A percentile compares a stretch with the other conserved stretches of the same genome.
Conservation (phyloP, 2,797 vertebrate species). For the Spheniscus humboldti region DNA sequence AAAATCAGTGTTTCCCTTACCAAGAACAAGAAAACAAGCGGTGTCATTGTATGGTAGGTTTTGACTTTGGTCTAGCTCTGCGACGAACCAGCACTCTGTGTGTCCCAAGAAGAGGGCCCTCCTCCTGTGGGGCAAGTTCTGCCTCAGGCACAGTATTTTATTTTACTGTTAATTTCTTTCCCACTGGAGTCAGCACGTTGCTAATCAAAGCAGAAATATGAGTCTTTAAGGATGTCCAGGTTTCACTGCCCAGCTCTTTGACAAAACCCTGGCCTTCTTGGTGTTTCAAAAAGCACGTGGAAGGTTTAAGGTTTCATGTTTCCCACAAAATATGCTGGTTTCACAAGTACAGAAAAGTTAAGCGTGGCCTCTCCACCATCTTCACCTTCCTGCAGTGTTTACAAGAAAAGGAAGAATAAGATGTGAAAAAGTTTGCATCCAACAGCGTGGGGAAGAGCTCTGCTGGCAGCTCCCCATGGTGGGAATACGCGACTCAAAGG, state of each 20-base stretch:
- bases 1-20: neutral
- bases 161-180: neutral
- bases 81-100: neutral
- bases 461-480: neutral
- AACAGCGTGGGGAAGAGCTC: neutral
- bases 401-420: neutral
- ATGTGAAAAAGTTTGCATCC: neutral
- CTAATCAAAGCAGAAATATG: neutral
- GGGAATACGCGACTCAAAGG: neutral
- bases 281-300: neutral
- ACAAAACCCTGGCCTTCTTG: neutral
- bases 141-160: neutral
- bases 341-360: neutral
- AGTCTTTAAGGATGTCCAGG: neutral
- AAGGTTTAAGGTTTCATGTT: neutral
- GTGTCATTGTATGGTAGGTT: neutral
- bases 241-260: neutral
- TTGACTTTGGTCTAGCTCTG: neutral
- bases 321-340: neutral
- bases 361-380: fast-evolving
- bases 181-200: neutral
- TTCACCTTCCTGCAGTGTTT: neutral
- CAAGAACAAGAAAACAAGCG: neutral
- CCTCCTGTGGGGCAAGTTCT: neutral
- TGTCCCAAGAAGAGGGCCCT: neutral